phyloP scores from a whole-genome alignment of 2,888 invertebrate genomes.

The Lathronympha strigana region DNA sequence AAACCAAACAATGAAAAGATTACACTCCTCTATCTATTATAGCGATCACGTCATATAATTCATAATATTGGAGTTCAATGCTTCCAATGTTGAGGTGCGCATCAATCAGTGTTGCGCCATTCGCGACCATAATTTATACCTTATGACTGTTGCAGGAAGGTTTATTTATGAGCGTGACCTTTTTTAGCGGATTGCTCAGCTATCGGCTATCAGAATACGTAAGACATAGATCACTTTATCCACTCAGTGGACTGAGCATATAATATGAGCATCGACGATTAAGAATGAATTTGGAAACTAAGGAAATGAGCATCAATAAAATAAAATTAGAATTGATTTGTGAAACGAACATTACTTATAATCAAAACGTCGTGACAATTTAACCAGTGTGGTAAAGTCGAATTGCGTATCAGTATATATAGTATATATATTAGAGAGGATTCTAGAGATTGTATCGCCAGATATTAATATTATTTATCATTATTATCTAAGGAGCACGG shows the following conservation, averaged over 20 bases:
- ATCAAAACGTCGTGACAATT: no score
- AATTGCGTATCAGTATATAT: no score
- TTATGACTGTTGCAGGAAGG: conserved; percentile 47
- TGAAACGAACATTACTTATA: no score
- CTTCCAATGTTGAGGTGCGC: conserved; percentile 26
- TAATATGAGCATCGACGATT: background rate
- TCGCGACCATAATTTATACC: conserved; percentile 30
- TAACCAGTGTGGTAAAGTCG: no score
- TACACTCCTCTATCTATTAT: conserved; percentile 4
- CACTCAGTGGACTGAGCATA: background rate
- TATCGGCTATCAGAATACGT: conserved; percentile 69
- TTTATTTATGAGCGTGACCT: conserved; percentile 64
- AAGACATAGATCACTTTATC: conserved; percentile 49
- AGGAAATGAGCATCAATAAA: no score
- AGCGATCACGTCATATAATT: conserved; percentile 28
- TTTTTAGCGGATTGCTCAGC: conserved; percentile 60
- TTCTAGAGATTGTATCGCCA: no score
- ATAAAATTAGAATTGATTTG: no score
- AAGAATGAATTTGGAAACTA: no score
- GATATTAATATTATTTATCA: no score
- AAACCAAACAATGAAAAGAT: background rate
- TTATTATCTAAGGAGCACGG: no score
- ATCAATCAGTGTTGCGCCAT: conserved; percentile 32
- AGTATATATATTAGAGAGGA: no score
- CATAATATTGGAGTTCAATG: conserved; percentile 27